Evolutionary conservation across 2,888 invertebrate species (phyloP).

Genomic region (Amiota minor): DNA sequence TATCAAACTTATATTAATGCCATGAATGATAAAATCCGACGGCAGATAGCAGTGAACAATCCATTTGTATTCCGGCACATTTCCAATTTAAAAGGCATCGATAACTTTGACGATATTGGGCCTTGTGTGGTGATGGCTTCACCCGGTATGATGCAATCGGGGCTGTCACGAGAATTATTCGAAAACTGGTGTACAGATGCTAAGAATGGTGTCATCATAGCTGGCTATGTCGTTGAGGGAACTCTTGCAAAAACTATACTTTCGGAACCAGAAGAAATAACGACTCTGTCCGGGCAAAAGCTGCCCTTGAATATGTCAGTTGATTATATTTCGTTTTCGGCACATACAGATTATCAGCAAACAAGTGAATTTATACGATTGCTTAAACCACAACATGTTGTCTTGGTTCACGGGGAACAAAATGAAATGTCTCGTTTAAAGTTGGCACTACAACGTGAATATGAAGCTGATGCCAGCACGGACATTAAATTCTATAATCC

Average conservation of each 20-base stretch:
- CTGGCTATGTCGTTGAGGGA: conserved; percentile 95
- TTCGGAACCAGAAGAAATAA: conserved; percentile 98
- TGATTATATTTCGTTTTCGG: conserved; percentile 99
- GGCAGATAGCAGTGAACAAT: conserved; percentile 98
- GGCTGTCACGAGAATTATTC: conserved; percentile 95
- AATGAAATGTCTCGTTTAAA: conserved; percentile 99
- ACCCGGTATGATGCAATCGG: conserved; percentile 99
- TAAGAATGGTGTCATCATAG: conserved; percentile 98
- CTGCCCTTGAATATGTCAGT: conserved; percentile 97
- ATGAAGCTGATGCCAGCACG: conserved; percentile 79
- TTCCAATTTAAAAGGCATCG: conserved; percentile 93
- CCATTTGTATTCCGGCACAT: conserved; percentile 99
- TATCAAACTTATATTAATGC: conserved; percentile 99
- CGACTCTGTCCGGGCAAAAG: conserved; percentile 95
- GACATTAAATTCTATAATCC: conserved; percentile 96
- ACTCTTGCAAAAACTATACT: conserved; percentile 93
- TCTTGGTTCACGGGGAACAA: conserved; percentile 95
- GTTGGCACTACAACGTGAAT: conserved; percentile 91
- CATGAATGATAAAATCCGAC: conserved; percentile 97
- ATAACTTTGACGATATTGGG: conserved; percentile 99
- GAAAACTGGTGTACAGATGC: conserved; percentile 99
- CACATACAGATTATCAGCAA: conserved; percentile 83
- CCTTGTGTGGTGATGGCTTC: conserved; percentile 99
- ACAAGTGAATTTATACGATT: conserved; percentile 97
- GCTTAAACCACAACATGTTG: conserved; percentile 95